Percentiles rank a stretch among this genome's conserved stretches.
Evolutionary conservation across 2,888 invertebrate species (phyloP).

Genomic region (Notodonta ziczac): DNA sequence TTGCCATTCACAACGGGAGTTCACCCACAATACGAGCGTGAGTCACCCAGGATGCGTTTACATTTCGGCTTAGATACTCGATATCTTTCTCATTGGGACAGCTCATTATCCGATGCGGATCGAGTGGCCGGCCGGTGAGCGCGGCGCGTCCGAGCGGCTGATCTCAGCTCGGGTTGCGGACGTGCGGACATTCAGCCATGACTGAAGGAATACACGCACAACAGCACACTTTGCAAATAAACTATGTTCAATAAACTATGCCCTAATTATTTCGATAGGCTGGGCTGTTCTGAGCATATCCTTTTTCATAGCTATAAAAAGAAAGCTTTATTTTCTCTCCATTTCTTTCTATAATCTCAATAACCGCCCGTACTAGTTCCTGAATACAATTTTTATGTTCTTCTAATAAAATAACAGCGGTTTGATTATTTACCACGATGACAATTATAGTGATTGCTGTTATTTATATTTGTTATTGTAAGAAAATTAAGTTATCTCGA

Average conservation of each 20-base stretch:
- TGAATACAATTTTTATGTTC: background rate
- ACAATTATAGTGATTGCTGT: background rate
- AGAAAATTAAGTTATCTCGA: background rate
- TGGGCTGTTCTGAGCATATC: background rate
- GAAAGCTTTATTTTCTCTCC: background rate
- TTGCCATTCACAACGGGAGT: background rate
- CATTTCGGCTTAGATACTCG: background rate
- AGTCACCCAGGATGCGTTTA: conserved; percentile 2
- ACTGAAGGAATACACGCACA: too few species aligned
- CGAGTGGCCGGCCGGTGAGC: background rate
- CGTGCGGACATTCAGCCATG: too few species aligned
- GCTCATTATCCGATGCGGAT: background rate
- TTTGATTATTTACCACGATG: background rate
- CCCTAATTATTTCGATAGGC: background rate
- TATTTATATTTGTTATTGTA: too few species aligned
- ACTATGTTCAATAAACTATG: background rate
- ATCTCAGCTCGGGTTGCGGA: background rate
- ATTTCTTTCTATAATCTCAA: background rate
- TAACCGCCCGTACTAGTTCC: background rate
- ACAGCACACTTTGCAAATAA: background rate
- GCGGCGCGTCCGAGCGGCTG: background rate
- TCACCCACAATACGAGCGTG: background rate
- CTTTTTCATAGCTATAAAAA: too few species aligned
- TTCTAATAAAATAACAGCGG: background rate
- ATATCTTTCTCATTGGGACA: background rate